Base-by-base conservation (phyloP, 1,140 invertebrate genomes). In the Temnothorax nylanderi region DNA sequence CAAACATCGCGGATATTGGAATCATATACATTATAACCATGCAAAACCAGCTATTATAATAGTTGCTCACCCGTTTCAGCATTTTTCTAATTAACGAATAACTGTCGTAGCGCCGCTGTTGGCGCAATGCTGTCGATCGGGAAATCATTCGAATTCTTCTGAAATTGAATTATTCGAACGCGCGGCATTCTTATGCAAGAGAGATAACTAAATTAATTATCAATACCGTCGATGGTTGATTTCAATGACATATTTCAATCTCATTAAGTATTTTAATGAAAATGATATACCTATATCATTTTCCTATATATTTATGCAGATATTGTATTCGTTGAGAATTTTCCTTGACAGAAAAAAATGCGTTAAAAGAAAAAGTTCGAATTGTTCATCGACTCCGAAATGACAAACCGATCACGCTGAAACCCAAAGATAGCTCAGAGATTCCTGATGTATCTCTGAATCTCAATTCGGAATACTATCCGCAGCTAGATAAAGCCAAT, bases 271-370 rank as follows among this genome's bases (percentile, higher is more conserved):
- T 77, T 47, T 64, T 64, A 32, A n/a, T 21, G 0, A 26, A 18
- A 72, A 51, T 72, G 3, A 51, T n/a, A 18, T 34, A 34, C 11
- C 37, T 34, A 34, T n/a, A n/a, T n/a, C n/a, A n/a, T n/a, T n/a
- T n/a, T n/a, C 11, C 37, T 34, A 34, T 62, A 0, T 10, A 51
- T 72, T 4, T 32, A 51, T 1, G 10, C 8, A 1, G 2, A 49
- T 13, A 41, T 21, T 89, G 0, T 78, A 85, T 44, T 4, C 41
- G 0, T 4, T 54, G 1, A 32, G 3, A 0, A 0, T 2, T 0
- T 82, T 76, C 7, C 3, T 87, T 13, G 85, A 88, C 11, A 74
- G 85, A 10, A 4, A 64, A 2, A 7, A 71, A 0, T 89, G 71
- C 56, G 54, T 69, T 0, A 54, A 81, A 18, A 54, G 69, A 54